phyloP scores from a whole-genome alignment of 1,140 invertebrate species.

The Calliphora vicina region DNA sequence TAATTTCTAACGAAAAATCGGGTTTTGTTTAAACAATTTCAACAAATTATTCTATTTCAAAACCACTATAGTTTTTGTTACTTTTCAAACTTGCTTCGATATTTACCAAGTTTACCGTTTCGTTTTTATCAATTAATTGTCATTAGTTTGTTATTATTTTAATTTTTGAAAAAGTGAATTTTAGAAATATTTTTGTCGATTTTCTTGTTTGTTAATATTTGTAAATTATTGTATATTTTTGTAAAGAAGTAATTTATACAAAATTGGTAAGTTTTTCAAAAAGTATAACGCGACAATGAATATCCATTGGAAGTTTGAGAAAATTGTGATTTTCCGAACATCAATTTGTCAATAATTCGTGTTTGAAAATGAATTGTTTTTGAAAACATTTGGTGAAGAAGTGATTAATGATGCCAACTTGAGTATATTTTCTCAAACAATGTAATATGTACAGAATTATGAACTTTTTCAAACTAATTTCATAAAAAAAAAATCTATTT shows the following conservation, averaged over 20 bases:
- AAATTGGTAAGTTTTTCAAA: background rate
- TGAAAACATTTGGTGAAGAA: too few species aligned
- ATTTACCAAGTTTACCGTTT: background rate
- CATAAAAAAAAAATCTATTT: too few species aligned
- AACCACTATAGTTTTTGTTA: background rate
- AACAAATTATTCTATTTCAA: background rate
- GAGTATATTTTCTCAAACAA: too few species aligned
- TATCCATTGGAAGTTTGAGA: too few species aligned
- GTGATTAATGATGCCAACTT: too few species aligned
- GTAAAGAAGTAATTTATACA: background rate
- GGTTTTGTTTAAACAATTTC: background rate
- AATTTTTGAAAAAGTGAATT: background rate
- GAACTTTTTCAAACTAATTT: too few species aligned
- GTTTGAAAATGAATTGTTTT: too few species aligned
- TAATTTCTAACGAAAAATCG: too few species aligned
- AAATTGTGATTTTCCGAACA: too few species aligned
- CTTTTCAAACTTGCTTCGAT: background rate
- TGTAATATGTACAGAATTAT: too few species aligned
- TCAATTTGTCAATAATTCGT: too few species aligned
- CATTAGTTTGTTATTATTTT: background rate
- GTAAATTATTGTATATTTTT: background rate
- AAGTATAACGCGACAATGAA: background rate
- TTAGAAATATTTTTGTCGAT: background rate
- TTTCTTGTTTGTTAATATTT: background rate
- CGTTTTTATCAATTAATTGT: background rate